A percentile compares a stretch with the other conserved stretches of the same genome.
These are phyloP conservation scores for Coccyzus lansbergi DNA, from an alignment of 2,797 vertebrate species.

Conservation along the genomic window DNA sequence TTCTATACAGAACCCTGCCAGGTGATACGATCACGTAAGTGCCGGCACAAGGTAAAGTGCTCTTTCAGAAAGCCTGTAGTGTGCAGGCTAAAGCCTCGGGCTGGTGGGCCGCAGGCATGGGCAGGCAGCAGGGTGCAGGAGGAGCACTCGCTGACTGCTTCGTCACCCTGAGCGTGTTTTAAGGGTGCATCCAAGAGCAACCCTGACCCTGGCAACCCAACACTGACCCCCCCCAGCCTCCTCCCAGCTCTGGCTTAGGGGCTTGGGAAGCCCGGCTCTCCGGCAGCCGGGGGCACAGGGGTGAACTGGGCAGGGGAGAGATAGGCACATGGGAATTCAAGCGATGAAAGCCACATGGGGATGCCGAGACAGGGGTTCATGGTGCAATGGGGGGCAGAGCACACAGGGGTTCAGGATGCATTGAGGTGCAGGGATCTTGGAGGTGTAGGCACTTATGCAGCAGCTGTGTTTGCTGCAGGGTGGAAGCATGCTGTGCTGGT, in stretches of 20 bases:
- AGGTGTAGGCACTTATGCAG: neutral
- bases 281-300: neutral
- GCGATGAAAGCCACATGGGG: no score
- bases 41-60: rapidly evolving
- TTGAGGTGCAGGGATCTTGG: neutral
- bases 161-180: rapidly evolving
- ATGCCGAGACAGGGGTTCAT: neutral
- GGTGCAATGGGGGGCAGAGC: neutral
- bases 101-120: neutral
- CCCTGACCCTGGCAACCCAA: neutral
- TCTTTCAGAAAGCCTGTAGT: neutral
- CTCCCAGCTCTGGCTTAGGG: neutral
- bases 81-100: neutral
- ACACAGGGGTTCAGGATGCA: neutral
- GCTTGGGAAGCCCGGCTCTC: neutral
- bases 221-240: neutral
- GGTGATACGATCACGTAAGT: rapidly evolving
- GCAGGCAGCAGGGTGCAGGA: neutral
- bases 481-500: neutral
- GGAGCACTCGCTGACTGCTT: neutral
- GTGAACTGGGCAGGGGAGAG: neutral
- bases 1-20: rapidly evolving
- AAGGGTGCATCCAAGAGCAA: neutral
- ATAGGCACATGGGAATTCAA: neutral
- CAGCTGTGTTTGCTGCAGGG: neutral